Percentiles rank a stretch among this genome's conserved stretches.
phyloP scores from a whole-genome alignment of 1,140 invertebrate species.

The Condylostylus longicornis region DNA sequence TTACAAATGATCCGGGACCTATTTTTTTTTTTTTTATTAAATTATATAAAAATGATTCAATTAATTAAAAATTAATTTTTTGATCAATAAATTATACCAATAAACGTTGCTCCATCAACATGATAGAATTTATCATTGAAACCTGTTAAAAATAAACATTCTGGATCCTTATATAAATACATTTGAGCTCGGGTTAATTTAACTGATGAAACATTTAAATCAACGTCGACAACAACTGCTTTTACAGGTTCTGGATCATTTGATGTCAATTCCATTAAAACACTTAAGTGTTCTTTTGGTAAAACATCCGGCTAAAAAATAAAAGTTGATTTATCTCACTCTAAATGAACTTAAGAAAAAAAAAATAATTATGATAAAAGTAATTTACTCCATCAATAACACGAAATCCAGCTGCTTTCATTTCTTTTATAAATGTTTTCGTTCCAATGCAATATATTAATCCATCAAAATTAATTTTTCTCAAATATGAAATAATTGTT shows the following conservation, averaged over 20 bases:
- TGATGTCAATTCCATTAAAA: slow-evolving; percentile 26
- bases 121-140: slow-evolving; percentile 35
- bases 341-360: too few species aligned
- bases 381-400: slow-evolving; percentile 34
- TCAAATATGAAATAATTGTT: slow-evolving; percentile 32
- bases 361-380: background rate
- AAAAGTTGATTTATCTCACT: too few species aligned
- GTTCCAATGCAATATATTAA: slow-evolving; percentile 32
- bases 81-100: slow-evolving; percentile 15
- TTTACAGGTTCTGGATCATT: slow-evolving; percentile 32
- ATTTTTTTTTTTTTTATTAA: background rate
- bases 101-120: slow-evolving; percentile 16
- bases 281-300: slow-evolving; percentile 23
- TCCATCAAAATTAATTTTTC: slow-evolving; percentile 31
- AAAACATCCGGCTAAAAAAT: slow-evolving; percentile 25
- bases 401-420: slow-evolving; percentile 31
- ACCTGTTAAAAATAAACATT: slow-evolving; percentile 34
- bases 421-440: slow-evolving; percentile 15
- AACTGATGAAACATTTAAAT: slow-evolving; percentile 33
- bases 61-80: background rate
- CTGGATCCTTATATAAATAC: slow-evolving; percentile 30
- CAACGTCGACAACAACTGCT: slow-evolving; percentile 37
- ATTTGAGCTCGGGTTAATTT: slow-evolving; percentile 35
- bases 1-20: slow-evolving; percentile 35
- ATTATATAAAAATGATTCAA: background rate